Conservation (phyloP, 2,888 invertebrate species). For the Limnephilus lunatus region DNA sequence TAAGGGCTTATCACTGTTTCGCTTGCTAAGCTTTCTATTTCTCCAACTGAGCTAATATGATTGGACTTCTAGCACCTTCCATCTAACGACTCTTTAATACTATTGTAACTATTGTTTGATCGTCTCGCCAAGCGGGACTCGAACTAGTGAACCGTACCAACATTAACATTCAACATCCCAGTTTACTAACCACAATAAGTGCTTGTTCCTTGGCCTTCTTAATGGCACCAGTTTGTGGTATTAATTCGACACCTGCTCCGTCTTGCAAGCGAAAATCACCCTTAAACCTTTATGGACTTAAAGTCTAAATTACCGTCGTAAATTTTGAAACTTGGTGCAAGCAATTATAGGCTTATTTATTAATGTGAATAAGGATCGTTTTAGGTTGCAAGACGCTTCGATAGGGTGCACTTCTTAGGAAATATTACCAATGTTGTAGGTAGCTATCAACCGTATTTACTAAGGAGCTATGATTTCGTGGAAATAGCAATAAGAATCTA, state of each 20-base stretch:
- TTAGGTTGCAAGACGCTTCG: neutral
- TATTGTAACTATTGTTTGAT: conserved; percentile 29
- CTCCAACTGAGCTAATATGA: neutral
- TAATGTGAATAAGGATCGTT: neutral
- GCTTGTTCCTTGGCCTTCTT: neutral
- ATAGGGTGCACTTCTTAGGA: conserved; percentile 44
- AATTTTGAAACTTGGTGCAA: neutral
- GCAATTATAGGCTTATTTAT: conserved; percentile 16
- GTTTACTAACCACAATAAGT: conserved; percentile 28
- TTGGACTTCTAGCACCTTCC: neutral
- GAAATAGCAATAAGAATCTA: neutral
- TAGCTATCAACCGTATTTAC: conserved; percentile 34
- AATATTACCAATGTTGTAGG: conserved; percentile 25
- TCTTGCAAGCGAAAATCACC: conserved; percentile 5
- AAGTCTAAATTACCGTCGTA: conserved; percentile 21
- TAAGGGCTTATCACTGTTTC: no score
- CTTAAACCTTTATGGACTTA: neutral
- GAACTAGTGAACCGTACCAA: neutral
- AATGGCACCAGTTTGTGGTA: conserved; percentile 11
- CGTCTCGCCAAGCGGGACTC: neutral
- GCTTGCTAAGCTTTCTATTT: neutral
- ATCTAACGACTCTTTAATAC: conserved; percentile 9
- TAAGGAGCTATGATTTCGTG: conserved; percentile 15
- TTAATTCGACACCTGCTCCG: conserved; percentile 25
- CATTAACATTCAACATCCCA: conserved; percentile 13